Conservation (phyloP, 2,797 vertebrate species). For the Melanotaenia boesemani region DNA sequence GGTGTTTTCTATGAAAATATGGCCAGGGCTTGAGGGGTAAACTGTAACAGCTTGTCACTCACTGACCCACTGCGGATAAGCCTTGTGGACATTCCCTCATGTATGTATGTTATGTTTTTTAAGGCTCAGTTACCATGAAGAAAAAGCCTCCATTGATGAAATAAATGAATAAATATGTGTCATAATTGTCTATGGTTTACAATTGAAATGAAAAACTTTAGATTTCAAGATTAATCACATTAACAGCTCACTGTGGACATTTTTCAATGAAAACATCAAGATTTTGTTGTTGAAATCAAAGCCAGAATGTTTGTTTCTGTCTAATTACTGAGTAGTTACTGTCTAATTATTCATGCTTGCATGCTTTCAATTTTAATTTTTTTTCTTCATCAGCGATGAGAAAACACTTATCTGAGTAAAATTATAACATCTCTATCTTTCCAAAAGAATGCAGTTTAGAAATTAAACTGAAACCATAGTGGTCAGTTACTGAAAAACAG, state of each 20-base stretch:
- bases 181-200: slow-evolving; percentile 25
- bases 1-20: not conserved
- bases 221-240: slow-evolving; percentile 43
- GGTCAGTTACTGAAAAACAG: slow-evolving; percentile 10
- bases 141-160: slow-evolving; percentile 31
- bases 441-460: not conserved
- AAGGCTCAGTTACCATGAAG: slow-evolving; percentile 24
- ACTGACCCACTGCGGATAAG: slow-evolving; percentile 6
- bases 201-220: slow-evolving; percentile 36
- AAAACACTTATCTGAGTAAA: not conserved
- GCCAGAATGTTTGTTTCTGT: not conserved
- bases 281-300: slow-evolving; percentile 36
- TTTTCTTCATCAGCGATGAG: not conserved
- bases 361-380: slow-evolving; percentile 11
- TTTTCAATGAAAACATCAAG: slow-evolving; percentile 21
- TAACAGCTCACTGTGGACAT: slow-evolving; percentile 25
- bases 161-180: slow-evolving; percentile 58
- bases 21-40: slow-evolving; percentile 3
- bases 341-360: slow-evolving; percentile 25
- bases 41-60: slow-evolving; percentile 30
- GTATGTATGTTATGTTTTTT: slow-evolving; percentile 43
- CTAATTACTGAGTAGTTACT: slow-evolving; percentile 5
- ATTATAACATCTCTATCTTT: not conserved
- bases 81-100: slow-evolving; percentile 28
- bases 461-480: slow-evolving; percentile 6